Conservation (phyloP, 1,140 invertebrate genomes). For the Danaus plexippus region DNA sequence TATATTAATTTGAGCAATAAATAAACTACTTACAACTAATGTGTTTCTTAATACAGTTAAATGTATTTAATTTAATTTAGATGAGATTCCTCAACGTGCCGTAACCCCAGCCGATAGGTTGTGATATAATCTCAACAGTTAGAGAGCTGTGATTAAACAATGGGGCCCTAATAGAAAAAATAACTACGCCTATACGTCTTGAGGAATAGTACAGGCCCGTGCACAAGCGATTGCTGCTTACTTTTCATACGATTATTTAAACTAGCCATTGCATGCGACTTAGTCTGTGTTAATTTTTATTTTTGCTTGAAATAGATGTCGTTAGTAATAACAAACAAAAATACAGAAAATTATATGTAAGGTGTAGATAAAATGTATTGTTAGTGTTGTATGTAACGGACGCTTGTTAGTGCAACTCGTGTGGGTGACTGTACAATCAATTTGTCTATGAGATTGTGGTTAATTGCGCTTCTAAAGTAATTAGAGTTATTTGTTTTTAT, state of each 20-base stretch:
- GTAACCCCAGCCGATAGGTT: conserved; percentile 4
- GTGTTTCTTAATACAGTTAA: no score
- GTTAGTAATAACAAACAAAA: no score
- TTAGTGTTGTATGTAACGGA: no score
- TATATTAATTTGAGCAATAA: conserved; percentile 4
- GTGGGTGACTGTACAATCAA: conserved; percentile 23
- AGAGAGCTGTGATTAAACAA: conserved; percentile 57
- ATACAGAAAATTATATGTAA: no score
- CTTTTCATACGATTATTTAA: no score
- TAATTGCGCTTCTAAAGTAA: conserved; percentile 53
- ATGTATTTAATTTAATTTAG: no score
- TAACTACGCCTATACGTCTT: conserved; percentile 50
- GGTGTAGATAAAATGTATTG: no score
- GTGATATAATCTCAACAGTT: conserved; percentile 18
- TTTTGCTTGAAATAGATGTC: no score
- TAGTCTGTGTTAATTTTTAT: no score
- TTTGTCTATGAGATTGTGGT: conserved; percentile 51
- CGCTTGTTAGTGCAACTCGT: neutral
- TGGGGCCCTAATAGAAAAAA: conserved; percentile 61
- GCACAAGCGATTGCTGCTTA: conserved; percentile 2
- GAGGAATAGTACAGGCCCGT: conserved; percentile 19
- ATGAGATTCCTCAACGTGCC: no score
- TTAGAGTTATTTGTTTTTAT: conserved; percentile 61
- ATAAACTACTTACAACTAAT: no score
- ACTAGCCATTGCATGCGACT: no score